A percentile compares a stretch with the other conserved stretches of the same genome.
Evolutionary conservation across 2,113 vertebrate species (phyloP).

Genomic region (Periophthalmodon schlosseri): DNA sequence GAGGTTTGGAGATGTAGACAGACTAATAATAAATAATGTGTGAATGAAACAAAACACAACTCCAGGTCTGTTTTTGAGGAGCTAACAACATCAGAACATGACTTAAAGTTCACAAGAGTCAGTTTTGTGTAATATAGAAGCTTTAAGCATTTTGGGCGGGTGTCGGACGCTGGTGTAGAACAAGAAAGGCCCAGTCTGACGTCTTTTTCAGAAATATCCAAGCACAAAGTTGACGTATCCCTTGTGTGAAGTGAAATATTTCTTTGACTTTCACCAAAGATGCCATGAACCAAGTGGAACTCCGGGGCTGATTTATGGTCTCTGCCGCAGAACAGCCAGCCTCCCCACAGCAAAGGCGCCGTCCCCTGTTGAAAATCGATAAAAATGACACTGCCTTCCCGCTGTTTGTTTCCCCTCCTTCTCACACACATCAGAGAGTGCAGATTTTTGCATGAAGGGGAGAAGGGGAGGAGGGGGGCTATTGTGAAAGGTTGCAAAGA

Average conservation of each 20-base stretch:
- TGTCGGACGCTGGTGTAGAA: neutral
- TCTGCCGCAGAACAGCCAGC: conserved; percentile 6
- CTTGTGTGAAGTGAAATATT: neutral
- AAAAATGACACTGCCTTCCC: neutral
- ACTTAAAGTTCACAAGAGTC: no score
- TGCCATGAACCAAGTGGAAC: conserved; percentile 28
- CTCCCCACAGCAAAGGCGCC: conserved; percentile 7
- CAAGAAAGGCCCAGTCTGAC: neutral
- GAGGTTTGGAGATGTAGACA: no score
- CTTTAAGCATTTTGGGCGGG: no score
- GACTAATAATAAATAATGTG: no score
- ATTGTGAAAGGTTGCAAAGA: conserved; percentile 25
- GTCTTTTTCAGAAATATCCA: neutral
- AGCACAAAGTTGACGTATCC: neutral
- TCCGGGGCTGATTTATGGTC: conserved; percentile 37
- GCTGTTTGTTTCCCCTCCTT: conserved; percentile 7
- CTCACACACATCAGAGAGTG: conserved; percentile 12
- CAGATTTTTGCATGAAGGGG: conserved; percentile 13
- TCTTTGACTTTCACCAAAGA: neutral
- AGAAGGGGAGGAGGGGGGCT: conserved; percentile 19
- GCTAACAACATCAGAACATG: no score
- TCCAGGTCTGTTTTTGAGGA: no score
- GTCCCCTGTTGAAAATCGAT: neutral
- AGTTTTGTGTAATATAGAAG: no score
- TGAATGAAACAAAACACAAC: no score